Evolutionary conservation across 2,888 invertebrate species (phyloP).

Genomic region (Drosophila longiperda): DNA sequence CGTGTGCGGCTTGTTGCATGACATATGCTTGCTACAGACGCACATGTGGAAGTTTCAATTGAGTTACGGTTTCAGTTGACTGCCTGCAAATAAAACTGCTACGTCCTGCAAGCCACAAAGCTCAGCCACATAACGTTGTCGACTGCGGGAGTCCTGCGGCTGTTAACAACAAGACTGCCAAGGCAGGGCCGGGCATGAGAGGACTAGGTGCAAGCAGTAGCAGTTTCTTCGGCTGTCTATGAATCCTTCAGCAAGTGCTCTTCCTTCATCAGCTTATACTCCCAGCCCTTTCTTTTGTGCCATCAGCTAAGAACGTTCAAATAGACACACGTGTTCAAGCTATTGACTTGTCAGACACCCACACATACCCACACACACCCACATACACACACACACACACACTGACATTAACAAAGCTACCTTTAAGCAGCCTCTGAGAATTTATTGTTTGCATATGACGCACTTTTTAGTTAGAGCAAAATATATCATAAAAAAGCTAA

Average conservation of each 20-base stretch:
- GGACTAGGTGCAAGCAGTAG: background rate
- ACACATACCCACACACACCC: conserved; percentile 1
- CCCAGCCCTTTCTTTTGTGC: conserved; percentile 49
- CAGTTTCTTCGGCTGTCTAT: conserved; percentile 14
- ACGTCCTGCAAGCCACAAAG: conserved; percentile 32
- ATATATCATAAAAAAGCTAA: background rate
- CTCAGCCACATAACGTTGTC: conserved; percentile 37
- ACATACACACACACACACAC: conserved; percentile 9
- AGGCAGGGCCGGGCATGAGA: background rate
- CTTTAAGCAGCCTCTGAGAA: conserved; percentile 48
- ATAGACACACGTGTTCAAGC: conserved; percentile 15
- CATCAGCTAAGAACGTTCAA: conserved; percentile 28
- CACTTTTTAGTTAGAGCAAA: background rate
- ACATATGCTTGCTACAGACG: conserved; percentile 23
- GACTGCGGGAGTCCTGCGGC: conserved; percentile 16
- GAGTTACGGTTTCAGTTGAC: conserved; percentile 59
- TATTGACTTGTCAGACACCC: conserved; percentile 35
- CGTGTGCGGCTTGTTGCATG: conserved; percentile 8
- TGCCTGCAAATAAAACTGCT: conserved; percentile 61
- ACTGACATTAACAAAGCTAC: conserved; percentile 25
- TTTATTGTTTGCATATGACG: conserved; percentile 58
- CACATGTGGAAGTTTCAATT: conserved; percentile 65
- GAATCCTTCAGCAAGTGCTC: conserved; percentile 9
- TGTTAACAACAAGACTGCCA: background rate
- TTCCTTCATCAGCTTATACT: conserved; percentile 45